Evolutionary conservation across 2,113 vertebrate genomes (phyloP).

Genomic region (Daubentonia madagascariensis): DNA sequence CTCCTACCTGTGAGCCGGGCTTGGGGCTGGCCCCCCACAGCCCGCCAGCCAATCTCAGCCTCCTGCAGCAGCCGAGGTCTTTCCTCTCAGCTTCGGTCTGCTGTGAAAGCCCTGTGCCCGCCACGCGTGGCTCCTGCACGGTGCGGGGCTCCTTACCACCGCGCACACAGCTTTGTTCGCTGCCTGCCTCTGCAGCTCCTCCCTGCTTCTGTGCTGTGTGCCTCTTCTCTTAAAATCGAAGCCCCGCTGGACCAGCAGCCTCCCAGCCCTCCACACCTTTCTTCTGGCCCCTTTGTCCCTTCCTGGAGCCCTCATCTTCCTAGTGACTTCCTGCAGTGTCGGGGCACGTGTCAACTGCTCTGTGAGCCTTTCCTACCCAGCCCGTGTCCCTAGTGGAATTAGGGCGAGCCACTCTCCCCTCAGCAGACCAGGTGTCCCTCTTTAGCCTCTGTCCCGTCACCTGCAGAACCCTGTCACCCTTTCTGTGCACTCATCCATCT

Average conservation of each 20-base stretch:
- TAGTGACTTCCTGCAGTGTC: not conserved
- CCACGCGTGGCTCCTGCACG: rapidly evolving
- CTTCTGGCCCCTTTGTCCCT: not conserved
- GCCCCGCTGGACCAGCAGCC: no score
- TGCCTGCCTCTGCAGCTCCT: not conserved
- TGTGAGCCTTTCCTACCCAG: not conserved
- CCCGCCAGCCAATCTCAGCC: rapidly evolving
- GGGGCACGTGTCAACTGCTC: rapidly evolving
- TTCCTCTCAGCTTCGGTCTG: rapidly evolving
- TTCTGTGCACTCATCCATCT: not conserved
- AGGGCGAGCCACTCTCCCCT: not conserved
- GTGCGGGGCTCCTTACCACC: rapidly evolving
- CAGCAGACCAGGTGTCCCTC: not conserved
- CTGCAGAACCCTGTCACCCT: no score
- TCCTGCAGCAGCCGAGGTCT: rapidly evolving
- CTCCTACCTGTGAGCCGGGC: not conserved
- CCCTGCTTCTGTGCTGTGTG: not conserved
- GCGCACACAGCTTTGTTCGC: not conserved
- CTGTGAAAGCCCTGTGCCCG: not conserved
- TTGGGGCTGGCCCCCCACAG: rapidly evolving
- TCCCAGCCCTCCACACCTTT: rapidly evolving
- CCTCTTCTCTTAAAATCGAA: not conserved
- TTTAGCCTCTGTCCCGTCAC: not conserved
- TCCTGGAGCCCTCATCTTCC: not conserved
- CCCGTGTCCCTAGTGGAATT: not conserved